A percentile compares a stretch with the other conserved stretches of the same genome.
Evolutionary conservation across 2,113 vertebrate genomes (phyloP).

Genomic region (Parotia lawesii): DNA sequence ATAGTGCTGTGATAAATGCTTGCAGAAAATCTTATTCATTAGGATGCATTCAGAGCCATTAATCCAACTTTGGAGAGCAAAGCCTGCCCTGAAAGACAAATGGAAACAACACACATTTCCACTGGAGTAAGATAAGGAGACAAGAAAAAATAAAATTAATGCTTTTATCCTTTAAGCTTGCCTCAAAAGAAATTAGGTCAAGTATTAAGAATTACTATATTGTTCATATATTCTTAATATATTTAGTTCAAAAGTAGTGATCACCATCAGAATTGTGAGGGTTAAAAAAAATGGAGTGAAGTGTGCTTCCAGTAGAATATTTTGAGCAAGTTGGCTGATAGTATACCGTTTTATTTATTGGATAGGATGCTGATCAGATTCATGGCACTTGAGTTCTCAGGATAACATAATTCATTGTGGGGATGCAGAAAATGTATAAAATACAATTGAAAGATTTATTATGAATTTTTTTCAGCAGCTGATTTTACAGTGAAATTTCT

Average conservation of each 20-base stretch:
- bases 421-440: constrained; percentile 19
- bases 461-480: constrained; percentile 6
- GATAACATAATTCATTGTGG: neutral
- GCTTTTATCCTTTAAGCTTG: neutral
- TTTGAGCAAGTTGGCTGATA: neutral
- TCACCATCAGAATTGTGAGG: neutral
- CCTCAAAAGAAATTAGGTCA: neutral
- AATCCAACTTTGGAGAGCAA: neutral
- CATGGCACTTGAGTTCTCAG: neutral
- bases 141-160: rapidly evolving
- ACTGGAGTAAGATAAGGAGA: neutral
- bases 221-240: neutral
- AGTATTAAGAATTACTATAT: neutral
- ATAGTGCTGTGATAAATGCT: neutral
- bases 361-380: neutral
- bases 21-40: neutral
- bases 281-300: neutral
- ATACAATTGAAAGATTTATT: constrained; percentile 20
- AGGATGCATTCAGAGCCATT: neutral
- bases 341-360: neutral
- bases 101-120: neutral
- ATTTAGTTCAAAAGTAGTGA: neutral
- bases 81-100: neutral
- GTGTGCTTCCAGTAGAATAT: neutral
- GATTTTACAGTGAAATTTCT: constrained; percentile 19